phyloP scores from a whole-genome alignment of 2,888 invertebrate genomes.

The Campopleginae sp. region DNA sequence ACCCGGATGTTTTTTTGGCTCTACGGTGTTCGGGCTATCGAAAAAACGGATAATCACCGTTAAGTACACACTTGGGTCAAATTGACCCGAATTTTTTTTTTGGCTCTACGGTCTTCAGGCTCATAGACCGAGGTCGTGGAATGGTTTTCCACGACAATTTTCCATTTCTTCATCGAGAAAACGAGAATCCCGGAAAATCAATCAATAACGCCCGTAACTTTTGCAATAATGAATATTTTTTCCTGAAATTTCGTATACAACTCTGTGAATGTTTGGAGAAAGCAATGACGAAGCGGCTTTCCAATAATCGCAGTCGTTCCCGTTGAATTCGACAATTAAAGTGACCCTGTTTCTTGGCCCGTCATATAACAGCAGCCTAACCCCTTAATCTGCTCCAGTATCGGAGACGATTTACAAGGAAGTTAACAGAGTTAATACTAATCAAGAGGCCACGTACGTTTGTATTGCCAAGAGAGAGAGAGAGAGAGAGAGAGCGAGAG shows the following conservation, averaged over 20 bases:
- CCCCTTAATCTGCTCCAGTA: background rate
- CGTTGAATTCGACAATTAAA: background rate
- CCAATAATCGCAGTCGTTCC: background rate
- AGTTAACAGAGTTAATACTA: background rate
- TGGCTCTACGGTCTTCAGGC: too few species aligned
- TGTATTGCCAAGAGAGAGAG: background rate
- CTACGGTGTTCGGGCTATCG: too few species aligned
- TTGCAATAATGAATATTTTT: background rate
- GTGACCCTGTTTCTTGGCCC: background rate
- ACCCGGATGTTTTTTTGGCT: too few species aligned
- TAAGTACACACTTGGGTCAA: too few species aligned
- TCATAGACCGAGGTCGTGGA: too few species aligned
- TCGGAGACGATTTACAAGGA: background rate
- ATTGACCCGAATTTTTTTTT: too few species aligned
- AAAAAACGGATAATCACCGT: too few species aligned
- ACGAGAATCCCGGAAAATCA: too few species aligned
- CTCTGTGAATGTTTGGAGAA: background rate
- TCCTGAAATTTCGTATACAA: background rate
- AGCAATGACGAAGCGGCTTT: background rate
- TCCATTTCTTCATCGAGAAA: too few species aligned
- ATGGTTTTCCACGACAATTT: too few species aligned
- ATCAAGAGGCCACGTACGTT: background rate
- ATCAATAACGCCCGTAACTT: too few species aligned
- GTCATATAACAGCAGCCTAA: background rate
- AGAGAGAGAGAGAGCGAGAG: background rate